These are phyloP conservation scores for Zelleria hepariella DNA, from an alignment of 2,888 invertebrate genomes.

Conservation along the genomic window DNA sequence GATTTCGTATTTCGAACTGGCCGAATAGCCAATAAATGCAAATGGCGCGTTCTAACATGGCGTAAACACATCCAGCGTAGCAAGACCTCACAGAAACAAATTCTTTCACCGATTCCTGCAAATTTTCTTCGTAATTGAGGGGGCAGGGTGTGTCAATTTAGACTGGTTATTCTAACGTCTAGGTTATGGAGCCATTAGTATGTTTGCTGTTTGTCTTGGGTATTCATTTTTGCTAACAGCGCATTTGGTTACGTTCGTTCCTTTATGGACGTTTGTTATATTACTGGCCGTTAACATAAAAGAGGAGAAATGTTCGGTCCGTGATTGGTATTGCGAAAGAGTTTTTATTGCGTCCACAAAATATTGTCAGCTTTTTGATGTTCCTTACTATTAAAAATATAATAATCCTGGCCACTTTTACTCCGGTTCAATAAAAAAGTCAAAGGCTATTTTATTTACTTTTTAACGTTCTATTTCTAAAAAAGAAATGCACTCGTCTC, in stretches of 20 bases:
- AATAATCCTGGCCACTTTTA: not conserved
- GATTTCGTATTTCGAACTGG: constrained; percentile 46
- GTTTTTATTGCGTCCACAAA: not conserved
- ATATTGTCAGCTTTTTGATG: not conserved
- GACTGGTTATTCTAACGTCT: constrained; percentile 26
- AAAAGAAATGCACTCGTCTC: constrained; percentile 22
- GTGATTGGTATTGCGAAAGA: not conserved
- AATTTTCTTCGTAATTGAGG: constrained; percentile 8
- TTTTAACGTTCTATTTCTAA: constrained; percentile 13
- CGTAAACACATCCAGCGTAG: constrained; percentile 30
- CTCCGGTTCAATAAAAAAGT: not conserved
- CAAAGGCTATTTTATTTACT: not conserved
- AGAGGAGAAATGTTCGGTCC: not conserved
- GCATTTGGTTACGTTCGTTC: constrained; percentile 23
- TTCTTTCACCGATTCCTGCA: not conserved
- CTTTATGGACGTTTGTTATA: constrained; percentile 14
- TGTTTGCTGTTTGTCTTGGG: constrained; percentile 39
- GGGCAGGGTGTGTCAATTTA: constrained; percentile 22
- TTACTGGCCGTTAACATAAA: not conserved
- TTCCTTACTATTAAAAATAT: not conserved
- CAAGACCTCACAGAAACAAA: constrained; percentile 21
- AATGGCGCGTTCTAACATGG: constrained; percentile 50
- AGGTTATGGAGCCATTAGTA: constrained; percentile 47
- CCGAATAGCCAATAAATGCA: constrained; percentile 60
- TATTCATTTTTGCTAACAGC: constrained; percentile 37